These are phyloP conservation scores for Odocoileus hemionus DNA, from an alignment of 2,113 vertebrate species.

Conservation along the genomic window DNA sequence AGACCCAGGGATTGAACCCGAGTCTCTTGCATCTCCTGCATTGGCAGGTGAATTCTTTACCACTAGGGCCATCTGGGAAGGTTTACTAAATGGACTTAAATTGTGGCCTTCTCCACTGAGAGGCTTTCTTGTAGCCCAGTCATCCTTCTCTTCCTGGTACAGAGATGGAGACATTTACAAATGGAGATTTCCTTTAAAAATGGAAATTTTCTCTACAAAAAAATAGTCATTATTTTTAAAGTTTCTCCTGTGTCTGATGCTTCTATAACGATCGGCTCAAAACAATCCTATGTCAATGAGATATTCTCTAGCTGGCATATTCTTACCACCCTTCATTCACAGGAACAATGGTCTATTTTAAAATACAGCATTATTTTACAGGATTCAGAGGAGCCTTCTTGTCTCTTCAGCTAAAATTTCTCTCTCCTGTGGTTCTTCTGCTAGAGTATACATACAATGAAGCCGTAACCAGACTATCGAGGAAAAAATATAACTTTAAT, in stretches of 20 bases:
- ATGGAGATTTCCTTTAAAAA: neutral
- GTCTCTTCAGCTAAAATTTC: neutral
- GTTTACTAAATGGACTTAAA: neutral
- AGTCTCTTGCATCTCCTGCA: neutral
- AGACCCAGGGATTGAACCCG: neutral
- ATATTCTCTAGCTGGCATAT: neutral
- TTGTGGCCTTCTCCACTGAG: neutral
- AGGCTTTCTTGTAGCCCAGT: neutral
- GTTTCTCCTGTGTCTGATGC: neutral
- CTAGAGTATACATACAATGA: neutral
- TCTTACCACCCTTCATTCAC: neutral
- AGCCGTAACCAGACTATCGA: neutral
- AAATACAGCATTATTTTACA: neutral
- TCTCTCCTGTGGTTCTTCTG: neutral
- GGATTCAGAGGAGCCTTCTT: neutral
- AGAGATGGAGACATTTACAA: neutral
- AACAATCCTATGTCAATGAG: neutral
- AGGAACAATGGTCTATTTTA: neutral
- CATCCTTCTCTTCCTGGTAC: neutral
- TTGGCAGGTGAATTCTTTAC: neutral
- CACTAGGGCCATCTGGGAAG: neutral
- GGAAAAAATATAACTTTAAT: neutral
- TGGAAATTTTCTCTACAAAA: neutral
- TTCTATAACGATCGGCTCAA: neutral
- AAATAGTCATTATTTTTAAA: neutral